A percentile compares a stretch with the other conserved stretches of the same genome.
Conservation (phyloP, 2,888 invertebrate species). For the Epistrophella euchroma region DNA sequence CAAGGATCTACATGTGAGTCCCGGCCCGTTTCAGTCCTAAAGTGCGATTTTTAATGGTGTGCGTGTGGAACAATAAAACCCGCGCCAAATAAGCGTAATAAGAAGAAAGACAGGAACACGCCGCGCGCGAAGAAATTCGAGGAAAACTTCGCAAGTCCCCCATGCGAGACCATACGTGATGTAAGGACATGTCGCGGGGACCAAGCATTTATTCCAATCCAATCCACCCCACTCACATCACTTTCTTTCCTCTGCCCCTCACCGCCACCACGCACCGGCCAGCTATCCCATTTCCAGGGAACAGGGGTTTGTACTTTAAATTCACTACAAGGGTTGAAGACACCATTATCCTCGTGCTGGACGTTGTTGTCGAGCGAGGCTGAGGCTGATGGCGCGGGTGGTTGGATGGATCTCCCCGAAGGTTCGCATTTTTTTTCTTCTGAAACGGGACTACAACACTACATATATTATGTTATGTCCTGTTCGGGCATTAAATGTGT, state of each 20-base stretch:
- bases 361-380: conserved; percentile 26
- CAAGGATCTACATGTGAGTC: conserved; percentile 70
- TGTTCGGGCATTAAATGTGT: conserved; percentile 45
- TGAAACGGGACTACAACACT: conserved; percentile 63
- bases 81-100: conserved; percentile 80
- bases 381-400: conserved; percentile 17
- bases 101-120: conserved; percentile 79
- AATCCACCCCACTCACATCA: conserved; percentile 14
- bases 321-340: conserved; percentile 70
- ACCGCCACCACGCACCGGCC: conserved; percentile 1
- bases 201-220: conserved; percentile 43
- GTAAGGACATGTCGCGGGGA: conserved; percentile 69
- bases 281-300: conserved; percentile 26
- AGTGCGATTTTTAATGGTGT: conserved; percentile 46
- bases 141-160: conserved; percentile 69
- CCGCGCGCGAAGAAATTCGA: conserved; percentile 71
- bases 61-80: conserved; percentile 75
- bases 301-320: conserved; percentile 69
- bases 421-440: conserved; percentile 54
- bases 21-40: conserved; percentile 19
- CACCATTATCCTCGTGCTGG: conserved; percentile 53
- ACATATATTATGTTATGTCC: conserved; percentile 51
- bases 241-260: neutral
- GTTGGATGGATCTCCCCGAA: conserved; percentile 65
- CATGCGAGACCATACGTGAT: conserved; percentile 73